These are phyloP conservation scores for Deilephila elpenor DNA, from an alignment of 2,888 invertebrate genomes.

Conservation along the genomic window DNA sequence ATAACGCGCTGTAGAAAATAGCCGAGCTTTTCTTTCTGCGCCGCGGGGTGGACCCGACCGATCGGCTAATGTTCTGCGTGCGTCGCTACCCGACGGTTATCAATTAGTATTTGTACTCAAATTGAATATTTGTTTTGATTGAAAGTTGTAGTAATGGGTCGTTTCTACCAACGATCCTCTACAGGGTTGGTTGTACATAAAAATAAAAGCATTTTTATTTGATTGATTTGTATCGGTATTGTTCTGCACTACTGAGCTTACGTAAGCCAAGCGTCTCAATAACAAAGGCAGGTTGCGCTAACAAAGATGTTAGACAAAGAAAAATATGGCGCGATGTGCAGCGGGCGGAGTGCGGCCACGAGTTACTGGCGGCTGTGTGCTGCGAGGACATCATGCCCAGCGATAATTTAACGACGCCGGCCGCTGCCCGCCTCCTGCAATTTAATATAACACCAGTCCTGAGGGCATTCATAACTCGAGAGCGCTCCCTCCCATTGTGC, in stretches of 20 bases:
- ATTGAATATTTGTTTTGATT: not conserved
- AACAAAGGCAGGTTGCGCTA: slow-evolving; percentile 11
- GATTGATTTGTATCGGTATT: not conserved
- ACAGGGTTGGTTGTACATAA: not conserved
- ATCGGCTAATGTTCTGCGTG: not conserved
- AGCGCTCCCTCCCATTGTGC: slow-evolving; percentile 63
- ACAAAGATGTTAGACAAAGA: slow-evolving; percentile 35
- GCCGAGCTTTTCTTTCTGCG: slow-evolving; percentile 26
- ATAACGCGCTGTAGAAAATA: slow-evolving; percentile 25
- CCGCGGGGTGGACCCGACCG: slow-evolving; percentile 5
- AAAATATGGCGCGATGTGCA: slow-evolving; percentile 40
- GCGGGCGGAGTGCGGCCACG: slow-evolving; percentile 48
- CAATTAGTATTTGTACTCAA: not conserved
- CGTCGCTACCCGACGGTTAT: slow-evolving; percentile 7
- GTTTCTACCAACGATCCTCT: not conserved
- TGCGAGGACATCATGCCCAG: slow-evolving; percentile 48
- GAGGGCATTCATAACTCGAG: slow-evolving; percentile 67
- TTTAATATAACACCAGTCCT: slow-evolving; percentile 64
- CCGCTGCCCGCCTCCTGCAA: slow-evolving; percentile 65
- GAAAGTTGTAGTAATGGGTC: not conserved
- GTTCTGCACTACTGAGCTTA: not conserved
- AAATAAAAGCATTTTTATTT: not conserved
- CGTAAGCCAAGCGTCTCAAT: not conserved
- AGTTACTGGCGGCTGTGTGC: slow-evolving; percentile 52
- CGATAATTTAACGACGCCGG: slow-evolving; percentile 63